Percentiles rank a stretch among this genome's conserved stretches.
phyloP scores from a whole-genome alignment of 2,888 invertebrate genomes.

The Oscheius myriophilus region DNA sequence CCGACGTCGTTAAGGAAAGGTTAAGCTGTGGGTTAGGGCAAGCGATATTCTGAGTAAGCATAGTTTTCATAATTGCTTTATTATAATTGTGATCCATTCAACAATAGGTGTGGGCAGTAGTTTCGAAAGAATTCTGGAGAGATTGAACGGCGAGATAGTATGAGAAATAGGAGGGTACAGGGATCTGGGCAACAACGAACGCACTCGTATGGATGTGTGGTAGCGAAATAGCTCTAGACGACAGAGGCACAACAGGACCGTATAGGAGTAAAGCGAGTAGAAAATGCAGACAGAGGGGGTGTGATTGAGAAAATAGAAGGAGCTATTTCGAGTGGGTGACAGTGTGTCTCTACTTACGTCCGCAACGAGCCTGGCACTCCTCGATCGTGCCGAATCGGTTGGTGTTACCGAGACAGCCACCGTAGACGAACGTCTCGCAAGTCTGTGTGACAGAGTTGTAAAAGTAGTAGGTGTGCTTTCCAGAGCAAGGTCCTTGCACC shows the following conservation, averaged over 20 bases:
- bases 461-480: conserved; percentile 63
- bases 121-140: conserved; percentile 23
- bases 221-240: conserved; percentile 16
- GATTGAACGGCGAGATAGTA: conserved; percentile 27
- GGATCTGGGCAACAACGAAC: conserved; percentile 23
- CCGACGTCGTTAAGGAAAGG: not conserved
- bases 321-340: conserved; percentile 13
- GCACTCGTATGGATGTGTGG: conserved; percentile 30
- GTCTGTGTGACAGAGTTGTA: conserved; percentile 57
- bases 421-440: conserved; percentile 59
- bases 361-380: conserved; percentile 55
- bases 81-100: conserved; percentile 8
- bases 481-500: conserved; percentile 67
- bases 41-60: not conserved
- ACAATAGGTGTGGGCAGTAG: conserved; percentile 23
- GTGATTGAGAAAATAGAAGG: not conserved
- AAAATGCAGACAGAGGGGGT: not conserved
- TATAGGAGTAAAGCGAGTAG: conserved; percentile 12
- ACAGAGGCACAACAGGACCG: conserved; percentile 23
- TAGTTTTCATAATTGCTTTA: conserved; percentile 23
- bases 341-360: conserved; percentile 55
- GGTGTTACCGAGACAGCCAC: conserved; percentile 59
- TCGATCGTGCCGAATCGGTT: conserved; percentile 55
- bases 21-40: conserved; percentile 2
- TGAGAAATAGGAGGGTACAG: conserved; percentile 1